phyloP scores from a whole-genome alignment of 2,113 vertebrate species.

The Actenoides lindsayi region DNA sequence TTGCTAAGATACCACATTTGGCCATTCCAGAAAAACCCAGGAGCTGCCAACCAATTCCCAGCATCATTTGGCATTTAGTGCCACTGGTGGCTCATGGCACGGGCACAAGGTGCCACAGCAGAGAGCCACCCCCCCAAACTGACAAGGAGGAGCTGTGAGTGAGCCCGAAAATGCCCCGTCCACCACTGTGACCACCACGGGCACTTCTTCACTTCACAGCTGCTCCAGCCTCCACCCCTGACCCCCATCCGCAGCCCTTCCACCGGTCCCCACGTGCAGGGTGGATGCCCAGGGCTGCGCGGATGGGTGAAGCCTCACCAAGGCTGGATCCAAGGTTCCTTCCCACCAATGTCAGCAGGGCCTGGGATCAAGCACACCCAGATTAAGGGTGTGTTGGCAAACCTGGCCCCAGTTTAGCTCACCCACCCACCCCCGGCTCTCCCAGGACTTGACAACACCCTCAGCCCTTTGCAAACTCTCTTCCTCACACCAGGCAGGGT shows the following conservation, averaged over 20 bases:
- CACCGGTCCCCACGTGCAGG: accelerated
- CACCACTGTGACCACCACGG: accelerated
- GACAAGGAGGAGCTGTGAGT: not conserved
- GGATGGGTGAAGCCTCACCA: accelerated
- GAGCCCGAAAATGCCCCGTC: accelerated
- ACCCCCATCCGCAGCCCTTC: not conserved
- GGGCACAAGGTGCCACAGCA: not conserved
- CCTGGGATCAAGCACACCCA: not conserved
- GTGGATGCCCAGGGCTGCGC: accelerated
- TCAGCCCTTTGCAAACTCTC: not conserved
- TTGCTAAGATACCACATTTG: conserved; percentile 63
- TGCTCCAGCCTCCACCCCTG: not conserved
- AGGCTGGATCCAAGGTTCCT: not conserved
- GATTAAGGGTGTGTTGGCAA: too few relatives aligned
- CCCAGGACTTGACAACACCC: accelerated
- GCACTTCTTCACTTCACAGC: not conserved
- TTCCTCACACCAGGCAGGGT: not conserved
- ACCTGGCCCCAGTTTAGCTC: not conserved
- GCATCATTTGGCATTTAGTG: not conserved
- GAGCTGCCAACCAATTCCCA: not conserved
- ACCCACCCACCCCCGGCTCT: accelerated
- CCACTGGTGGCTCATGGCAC: not conserved
- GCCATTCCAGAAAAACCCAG: conserved; percentile 21
- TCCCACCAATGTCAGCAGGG: accelerated
- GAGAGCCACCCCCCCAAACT: accelerated